phyloP scores from a whole-genome alignment of 1,140 invertebrate species.

The Drosophila rufa region DNA sequence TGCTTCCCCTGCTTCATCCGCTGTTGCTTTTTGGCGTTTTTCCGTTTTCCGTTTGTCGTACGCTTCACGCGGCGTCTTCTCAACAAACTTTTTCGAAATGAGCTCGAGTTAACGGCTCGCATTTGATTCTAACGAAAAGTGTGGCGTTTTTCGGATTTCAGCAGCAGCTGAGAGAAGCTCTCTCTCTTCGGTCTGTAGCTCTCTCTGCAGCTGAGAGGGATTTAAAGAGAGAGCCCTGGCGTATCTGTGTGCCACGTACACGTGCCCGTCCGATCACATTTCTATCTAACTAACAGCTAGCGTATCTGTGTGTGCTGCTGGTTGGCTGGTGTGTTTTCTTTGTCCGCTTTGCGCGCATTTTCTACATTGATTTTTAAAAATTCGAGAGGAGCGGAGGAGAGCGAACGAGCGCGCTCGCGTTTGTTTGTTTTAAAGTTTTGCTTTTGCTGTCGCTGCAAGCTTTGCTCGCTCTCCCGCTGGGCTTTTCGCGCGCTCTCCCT shows the following conservation, averaged over 20 bases:
- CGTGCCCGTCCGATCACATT: conserved; percentile 64
- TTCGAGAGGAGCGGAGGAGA: conserved; percentile 22
- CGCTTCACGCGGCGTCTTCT: conserved; percentile 53
- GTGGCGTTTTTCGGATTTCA: conserved; percentile 20
- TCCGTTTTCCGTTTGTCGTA: conserved; percentile 50
- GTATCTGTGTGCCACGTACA: conserved; percentile 66
- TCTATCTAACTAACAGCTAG: conserved; percentile 30
- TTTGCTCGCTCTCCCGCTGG: conserved; percentile 28
- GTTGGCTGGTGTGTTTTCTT: conserved; percentile 38
- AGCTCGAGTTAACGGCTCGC: conserved; percentile 8
- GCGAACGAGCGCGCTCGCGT: conserved; percentile 1
- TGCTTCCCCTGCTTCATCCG: conserved; percentile 23
- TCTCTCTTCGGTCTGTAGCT: not conserved
- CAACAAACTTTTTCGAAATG: conserved; percentile 52
- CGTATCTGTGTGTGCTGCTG: conserved; percentile 3
- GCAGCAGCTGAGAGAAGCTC: conserved; percentile 48
- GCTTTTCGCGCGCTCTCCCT: conserved; percentile 20
- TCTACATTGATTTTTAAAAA: conserved; percentile 58
- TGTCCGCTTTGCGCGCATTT: conserved; percentile 62
- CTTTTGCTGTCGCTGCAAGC: conserved; percentile 22
- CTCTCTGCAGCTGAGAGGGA: conserved; percentile 1
- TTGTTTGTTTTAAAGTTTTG: conserved; percentile 32
- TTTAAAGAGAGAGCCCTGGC: not conserved
- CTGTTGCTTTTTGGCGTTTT: conserved; percentile 39
- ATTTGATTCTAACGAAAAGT: conserved; percentile 52